Percentiles rank a stretch among this genome's conserved stretches.
Evolutionary conservation across 2,797 vertebrate species (phyloP).

Genomic region (Liparis tanakae): DNA sequence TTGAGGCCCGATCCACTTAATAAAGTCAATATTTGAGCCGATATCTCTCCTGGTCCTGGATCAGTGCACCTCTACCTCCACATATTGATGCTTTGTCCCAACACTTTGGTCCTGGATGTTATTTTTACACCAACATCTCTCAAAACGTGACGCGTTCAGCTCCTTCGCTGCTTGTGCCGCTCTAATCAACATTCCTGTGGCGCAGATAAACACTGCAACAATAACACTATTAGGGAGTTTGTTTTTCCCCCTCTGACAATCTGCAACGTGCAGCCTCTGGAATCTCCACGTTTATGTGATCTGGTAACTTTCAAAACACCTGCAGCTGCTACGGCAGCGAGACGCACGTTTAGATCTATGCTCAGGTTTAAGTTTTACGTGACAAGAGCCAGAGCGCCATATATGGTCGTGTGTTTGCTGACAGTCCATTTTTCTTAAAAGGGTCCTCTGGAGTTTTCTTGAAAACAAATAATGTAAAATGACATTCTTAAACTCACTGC

Average conservation of each 20-base stretch:
- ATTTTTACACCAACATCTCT: background rate
- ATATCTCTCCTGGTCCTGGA: background rate
- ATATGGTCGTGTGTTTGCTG: background rate
- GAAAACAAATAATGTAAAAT: background rate
- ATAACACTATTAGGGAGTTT: background rate
- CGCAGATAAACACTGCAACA: background rate
- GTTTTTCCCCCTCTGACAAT: background rate
- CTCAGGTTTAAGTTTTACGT: background rate
- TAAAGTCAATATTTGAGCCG: background rate
- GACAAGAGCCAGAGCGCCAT: background rate
- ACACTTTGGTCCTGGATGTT: background rate
- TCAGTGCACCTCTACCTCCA: background rate
- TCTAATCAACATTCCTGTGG: background rate
- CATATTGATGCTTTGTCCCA: background rate
- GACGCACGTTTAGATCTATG: background rate
- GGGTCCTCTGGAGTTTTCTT: background rate
- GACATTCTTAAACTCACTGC: background rate
- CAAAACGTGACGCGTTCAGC: background rate
- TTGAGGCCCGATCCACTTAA: background rate
- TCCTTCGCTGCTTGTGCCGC: background rate
- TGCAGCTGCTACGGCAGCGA: background rate
- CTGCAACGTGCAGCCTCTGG: background rate
- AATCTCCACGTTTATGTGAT: slow-evolving; percentile 8
- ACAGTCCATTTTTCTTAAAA: background rate
- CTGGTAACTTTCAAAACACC: slow-evolving; percentile 17